phyloP scores from a whole-genome alignment of 1,140 invertebrate genomes.

The Drosophila pallidifrons region DNA sequence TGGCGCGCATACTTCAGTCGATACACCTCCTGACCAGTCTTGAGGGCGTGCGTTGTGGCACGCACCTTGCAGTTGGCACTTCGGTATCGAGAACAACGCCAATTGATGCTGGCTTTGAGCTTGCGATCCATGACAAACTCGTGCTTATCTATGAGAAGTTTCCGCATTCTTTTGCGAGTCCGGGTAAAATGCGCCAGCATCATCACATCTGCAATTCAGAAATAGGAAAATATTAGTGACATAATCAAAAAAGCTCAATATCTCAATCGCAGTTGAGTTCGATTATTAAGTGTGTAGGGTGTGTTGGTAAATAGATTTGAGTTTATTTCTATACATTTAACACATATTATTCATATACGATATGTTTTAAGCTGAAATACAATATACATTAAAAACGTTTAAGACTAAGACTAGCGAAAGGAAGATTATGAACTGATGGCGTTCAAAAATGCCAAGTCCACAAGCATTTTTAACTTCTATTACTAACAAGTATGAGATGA shows the following conservation, averaged over 20 bases:
- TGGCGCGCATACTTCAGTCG: slow-evolving; percentile 62
- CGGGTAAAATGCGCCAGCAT: slow-evolving; percentile 64
- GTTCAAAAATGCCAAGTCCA: background rate
- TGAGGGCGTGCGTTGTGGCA: slow-evolving; percentile 70
- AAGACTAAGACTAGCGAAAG: background rate
- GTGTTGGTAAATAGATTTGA: background rate
- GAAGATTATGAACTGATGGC: background rate
- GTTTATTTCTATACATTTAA: slow-evolving; percentile 3
- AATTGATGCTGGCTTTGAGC: slow-evolving; percentile 79
- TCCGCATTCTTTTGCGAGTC: slow-evolving; percentile 74
- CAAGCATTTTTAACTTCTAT: slow-evolving; percentile 1
- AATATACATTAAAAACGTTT: slow-evolving; percentile 18
- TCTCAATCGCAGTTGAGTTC: background rate
- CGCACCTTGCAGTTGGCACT: slow-evolving; percentile 79
- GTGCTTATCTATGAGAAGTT: slow-evolving; percentile 69
- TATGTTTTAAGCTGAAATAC: slow-evolving; percentile 21
- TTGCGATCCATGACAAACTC: slow-evolving; percentile 80
- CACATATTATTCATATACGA: background rate
- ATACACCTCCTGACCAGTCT: slow-evolving; percentile 69
- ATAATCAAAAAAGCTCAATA: background rate
- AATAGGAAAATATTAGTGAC: slow-evolving; percentile 31
- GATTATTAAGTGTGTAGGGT: slow-evolving; percentile 1
- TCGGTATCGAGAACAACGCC: slow-evolving; percentile 79
- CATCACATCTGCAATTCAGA: slow-evolving; percentile 52
- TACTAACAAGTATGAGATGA: too few relatives aligned